These are phyloP conservation scores for Sinocyclocheilus maitianheensis DNA, from an alignment of 2,113 vertebrate species.

Conservation along the genomic window DNA sequence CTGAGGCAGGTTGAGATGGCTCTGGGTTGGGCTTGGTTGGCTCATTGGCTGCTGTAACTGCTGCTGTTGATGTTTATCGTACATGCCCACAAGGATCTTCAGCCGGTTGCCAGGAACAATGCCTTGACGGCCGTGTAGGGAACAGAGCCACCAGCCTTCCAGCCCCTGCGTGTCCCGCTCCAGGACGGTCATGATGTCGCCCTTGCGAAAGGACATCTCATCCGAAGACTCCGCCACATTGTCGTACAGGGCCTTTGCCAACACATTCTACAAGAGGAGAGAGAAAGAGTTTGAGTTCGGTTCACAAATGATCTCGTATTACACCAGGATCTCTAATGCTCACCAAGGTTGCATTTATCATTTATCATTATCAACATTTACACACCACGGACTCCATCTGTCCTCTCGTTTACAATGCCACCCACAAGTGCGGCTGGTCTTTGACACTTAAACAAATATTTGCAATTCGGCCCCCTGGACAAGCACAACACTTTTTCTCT, in stretches of 20 bases:
- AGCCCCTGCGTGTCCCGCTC: constrained; percentile 95
- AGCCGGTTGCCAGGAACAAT: constrained; percentile 97
- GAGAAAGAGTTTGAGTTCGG: neutral
- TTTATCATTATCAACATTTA: neutral
- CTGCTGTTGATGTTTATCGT: constrained; percentile 80
- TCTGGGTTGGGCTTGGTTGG: constrained; percentile 62
- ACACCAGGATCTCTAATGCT: neutral
- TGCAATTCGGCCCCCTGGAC: constrained; percentile 25
- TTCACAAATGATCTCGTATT: neutral
- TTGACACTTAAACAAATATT: constrained; percentile 60
- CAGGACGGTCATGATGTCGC: constrained; percentile 98
- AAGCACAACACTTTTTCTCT: neutral
- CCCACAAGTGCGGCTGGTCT: constrained; percentile 51
- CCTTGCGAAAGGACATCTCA: constrained; percentile 96
- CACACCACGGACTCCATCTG: constrained; percentile 51
- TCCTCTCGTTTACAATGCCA: constrained; percentile 41
- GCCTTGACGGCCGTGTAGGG: constrained; percentile 93
- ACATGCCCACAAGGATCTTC: constrained; percentile 97
- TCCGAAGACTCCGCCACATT: constrained; percentile 96
- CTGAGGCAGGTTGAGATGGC: constrained; percentile 67
- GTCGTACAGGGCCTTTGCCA: constrained; percentile 98
- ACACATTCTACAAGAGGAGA: constrained; percentile 81
- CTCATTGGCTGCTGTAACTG: constrained; percentile 42
- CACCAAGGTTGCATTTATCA: too few species aligned
- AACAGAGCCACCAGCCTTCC: constrained; percentile 98